phyloP scores from a whole-genome alignment of 37 sponge, comb jelly and placozoan genomes.

The Geodia barretti region DNA sequence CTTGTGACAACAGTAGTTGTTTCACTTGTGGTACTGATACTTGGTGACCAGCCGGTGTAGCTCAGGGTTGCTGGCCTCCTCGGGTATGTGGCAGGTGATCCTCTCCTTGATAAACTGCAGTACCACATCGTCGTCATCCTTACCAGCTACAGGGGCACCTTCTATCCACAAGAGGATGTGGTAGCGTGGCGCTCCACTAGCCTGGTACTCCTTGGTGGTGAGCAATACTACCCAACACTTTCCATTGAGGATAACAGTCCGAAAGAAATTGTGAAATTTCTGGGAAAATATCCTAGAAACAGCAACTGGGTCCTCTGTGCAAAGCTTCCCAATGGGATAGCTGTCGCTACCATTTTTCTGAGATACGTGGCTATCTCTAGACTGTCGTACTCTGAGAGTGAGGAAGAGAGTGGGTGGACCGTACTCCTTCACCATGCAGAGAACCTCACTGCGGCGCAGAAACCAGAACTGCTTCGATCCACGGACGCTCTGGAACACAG shows the following conservation, averaged over 20 bases:
- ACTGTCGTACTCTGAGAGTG: too few relatives aligned
- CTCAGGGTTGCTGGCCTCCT: slow-evolving; percentile 37
- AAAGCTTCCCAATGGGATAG: slow-evolving; percentile 38
- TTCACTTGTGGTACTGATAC: too few relatives aligned
- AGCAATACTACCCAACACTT: too few relatives aligned
- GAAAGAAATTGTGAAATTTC: slow-evolving; percentile 38
- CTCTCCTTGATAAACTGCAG: slow-evolving; percentile 36
- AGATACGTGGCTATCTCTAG: too few relatives aligned
- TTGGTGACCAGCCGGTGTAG: slow-evolving; percentile 49
- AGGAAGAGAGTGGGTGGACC: too few relatives aligned
- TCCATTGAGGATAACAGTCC: slow-evolving; percentile 38
- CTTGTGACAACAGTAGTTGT: too few relatives aligned
- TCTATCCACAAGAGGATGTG: slow-evolving; percentile 50
- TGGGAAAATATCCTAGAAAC: slow-evolving; percentile 45
- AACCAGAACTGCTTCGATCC: slow-evolving; percentile 66
- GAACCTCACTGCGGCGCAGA: slow-evolving; percentile 29
- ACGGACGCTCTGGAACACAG: slow-evolving; percentile 40
- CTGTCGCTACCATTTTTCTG: slow-evolving; percentile 2
- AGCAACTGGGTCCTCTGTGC: slow-evolving; percentile 62
- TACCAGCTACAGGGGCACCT: slow-evolving; percentile 49
- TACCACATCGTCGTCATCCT: neutral
- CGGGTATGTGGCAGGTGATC: slow-evolving; percentile 65
- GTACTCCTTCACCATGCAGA: slow-evolving; percentile 56
- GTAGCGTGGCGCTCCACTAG: slow-evolving; percentile 54
- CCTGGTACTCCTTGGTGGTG: slow-evolving; percentile 36